Base-by-base conservation (phyloP, 2,113 vertebrate genomes). In the Tringa solitaria region DNA sequence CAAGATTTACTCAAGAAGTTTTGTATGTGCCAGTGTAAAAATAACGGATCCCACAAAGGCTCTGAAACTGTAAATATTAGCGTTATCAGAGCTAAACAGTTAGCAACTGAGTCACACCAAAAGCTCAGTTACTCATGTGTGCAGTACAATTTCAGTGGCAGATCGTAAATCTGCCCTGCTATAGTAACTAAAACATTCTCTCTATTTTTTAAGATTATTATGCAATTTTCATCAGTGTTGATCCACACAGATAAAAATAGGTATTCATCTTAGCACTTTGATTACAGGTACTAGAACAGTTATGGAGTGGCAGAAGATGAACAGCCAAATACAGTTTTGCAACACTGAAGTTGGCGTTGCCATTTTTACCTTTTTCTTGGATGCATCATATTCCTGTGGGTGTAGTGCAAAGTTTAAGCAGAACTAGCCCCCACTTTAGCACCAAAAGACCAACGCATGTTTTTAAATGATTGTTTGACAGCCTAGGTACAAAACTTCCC, bases 21-120 rank as follows among this genome's bases (percentile, higher is more conserved):
- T 83, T 69, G 35, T n/a, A 23, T 83, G 57, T 83, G 64, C 24
- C 61, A 79, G 27, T 57, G 14, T 76, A 93, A 93, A 93, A 96
- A 48, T 69, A 83, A 88, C 2, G 1, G 27, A 86, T 64, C 50
- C n/a, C 39, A 92, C 74, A 96, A 88, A 94, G 57, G 18, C 33
- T 87, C 56, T 19, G 13, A 79, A 89, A 94, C n/a, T 69, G 30
- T 95, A 97, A 95, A 93, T 95, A 94, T 92, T 96, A 88, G 60
- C 35, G 61, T 73, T 86, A 90, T 93, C 83, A 79, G 41, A 93
- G 54, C 30, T 88, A 92, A 96, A 94, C 50, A 80, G 59, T 57
- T 90, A 85, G 48, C 63, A 92, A 83, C 33, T 43, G 53, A 90
- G 45, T 88, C 79, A 80, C 57, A 91, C 37, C 63, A 60, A 76